These are phyloP conservation scores for Anthophora plumipes DNA, from an alignment of 2,888 invertebrate genomes.

Conservation along the genomic window DNA sequence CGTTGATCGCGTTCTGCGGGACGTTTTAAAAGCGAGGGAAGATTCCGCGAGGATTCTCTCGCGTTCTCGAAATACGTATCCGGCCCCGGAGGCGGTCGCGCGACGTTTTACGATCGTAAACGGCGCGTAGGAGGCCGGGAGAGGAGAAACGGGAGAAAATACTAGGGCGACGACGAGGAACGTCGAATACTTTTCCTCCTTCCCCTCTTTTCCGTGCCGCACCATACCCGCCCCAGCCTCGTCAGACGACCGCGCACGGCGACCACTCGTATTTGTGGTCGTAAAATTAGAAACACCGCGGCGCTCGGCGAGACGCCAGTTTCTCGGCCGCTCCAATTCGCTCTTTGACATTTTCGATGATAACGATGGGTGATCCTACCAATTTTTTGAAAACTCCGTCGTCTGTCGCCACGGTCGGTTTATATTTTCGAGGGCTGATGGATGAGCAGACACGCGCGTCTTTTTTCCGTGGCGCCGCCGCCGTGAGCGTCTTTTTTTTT, in stretches of 20 bases:
- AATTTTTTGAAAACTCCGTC: constrained; percentile 8
- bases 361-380: constrained; percentile 30
- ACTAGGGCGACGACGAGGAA: constrained; percentile 66
- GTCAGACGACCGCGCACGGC: constrained; percentile 3
- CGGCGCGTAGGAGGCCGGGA: constrained; percentile 39
- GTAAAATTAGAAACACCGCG: constrained; percentile 68
- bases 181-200: constrained; percentile 54
- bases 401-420: neutral
- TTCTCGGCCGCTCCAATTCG: constrained; percentile 66
- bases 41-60: constrained; percentile 14
- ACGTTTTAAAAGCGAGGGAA: neutral
- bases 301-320: constrained; percentile 66
- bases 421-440: neutral
- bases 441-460: neutral
- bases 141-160: constrained; percentile 52
- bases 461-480: neutral
- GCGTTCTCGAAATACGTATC: constrained; percentile 64
- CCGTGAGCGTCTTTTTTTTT: constrained; percentile 5
- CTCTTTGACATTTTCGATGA: constrained; percentile 67
- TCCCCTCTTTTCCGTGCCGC: constrained; percentile 1
- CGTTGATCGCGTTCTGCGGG: constrained; percentile 50
- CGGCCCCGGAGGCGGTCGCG: constrained; percentile 43
- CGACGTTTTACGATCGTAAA: constrained; percentile 65
- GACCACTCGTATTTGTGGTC: constrained; percentile 49
- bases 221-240: too few species aligned